Conservation (phyloP, 1,140 invertebrate genomes). For the Homalodisca vitripennis region DNA sequence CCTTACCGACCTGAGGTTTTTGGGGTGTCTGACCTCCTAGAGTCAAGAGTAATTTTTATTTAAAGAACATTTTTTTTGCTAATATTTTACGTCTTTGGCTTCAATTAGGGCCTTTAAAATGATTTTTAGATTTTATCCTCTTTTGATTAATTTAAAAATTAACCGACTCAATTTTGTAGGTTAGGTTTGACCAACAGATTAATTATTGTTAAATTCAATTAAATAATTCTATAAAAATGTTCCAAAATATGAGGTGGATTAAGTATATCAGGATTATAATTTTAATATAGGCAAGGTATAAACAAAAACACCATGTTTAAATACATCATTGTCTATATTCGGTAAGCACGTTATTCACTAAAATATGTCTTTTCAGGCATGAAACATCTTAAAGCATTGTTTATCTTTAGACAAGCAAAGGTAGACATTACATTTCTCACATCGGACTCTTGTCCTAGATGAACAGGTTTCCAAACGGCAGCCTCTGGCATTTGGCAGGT, state of each 20-base stretch:
- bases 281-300: not conserved
- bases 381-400: not conserved
- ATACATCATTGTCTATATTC: not conserved
- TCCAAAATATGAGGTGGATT: not conserved
- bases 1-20: not conserved
- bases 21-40: not conserved
- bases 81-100: not conserved
- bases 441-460: not conserved
- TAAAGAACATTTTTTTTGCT: too few relatives aligned
- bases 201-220: not conserved
- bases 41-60: not conserved
- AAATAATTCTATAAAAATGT: not conserved
- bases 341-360: not conserved
- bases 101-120: not conserved
- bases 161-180: not conserved
- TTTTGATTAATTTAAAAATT: not conserved
- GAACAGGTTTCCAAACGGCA: not conserved
- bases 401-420: not conserved
- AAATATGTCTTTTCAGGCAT: not conserved
- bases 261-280: not conserved
- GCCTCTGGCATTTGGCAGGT: not conserved
- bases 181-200: not conserved
- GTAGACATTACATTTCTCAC: not conserved
- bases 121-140: not conserved
- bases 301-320: not conserved